Conservation (phyloP, 2,888 invertebrate species). For the Pristionchus mayeri region DNA sequence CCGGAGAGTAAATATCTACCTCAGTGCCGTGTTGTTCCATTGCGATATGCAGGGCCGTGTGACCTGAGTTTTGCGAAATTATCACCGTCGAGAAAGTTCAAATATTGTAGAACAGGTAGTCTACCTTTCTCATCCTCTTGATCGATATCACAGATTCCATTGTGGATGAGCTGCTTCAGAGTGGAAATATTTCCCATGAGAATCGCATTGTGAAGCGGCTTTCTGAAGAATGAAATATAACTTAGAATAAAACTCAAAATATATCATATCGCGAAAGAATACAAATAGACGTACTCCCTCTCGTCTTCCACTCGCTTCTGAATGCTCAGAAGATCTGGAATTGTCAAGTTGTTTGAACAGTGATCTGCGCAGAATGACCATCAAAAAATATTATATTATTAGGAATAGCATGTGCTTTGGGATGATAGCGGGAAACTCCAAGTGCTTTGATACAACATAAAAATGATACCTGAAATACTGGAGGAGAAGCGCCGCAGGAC, state of each 20-base stretch:
- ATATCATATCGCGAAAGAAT: neutral
- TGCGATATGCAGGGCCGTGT: conserved; percentile 62
- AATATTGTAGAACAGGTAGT: neutral
- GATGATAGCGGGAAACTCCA: no score
- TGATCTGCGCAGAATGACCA: no score
- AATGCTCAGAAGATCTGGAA: conserved; percentile 63
- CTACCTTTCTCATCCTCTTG: conserved; percentile 62
- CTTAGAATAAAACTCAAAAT: no score
- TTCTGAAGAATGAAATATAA: conserved; percentile 52
- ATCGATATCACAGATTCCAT: conserved; percentile 57
- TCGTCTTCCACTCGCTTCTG: conserved; percentile 55
- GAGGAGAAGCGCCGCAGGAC: conserved; percentile 62
- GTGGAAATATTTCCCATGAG: conserved; percentile 61
- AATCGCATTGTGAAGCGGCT: conserved; percentile 60
- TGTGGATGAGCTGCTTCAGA: conserved; percentile 58
- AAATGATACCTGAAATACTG: conserved; percentile 60
- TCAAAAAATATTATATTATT: no score
- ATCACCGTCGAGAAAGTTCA: no score
- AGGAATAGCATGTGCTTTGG: no score
- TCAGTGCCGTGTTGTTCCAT: conserved; percentile 59
- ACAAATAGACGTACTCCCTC: conserved; percentile 53
- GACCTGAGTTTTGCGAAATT: no score
- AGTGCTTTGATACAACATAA: neutral
- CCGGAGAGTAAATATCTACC: conserved; percentile 54
- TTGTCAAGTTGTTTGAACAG: no score